Evolutionary conservation across 2,113 vertebrate species (phyloP).

Genomic region (Centrocercus urophasianus): DNA sequence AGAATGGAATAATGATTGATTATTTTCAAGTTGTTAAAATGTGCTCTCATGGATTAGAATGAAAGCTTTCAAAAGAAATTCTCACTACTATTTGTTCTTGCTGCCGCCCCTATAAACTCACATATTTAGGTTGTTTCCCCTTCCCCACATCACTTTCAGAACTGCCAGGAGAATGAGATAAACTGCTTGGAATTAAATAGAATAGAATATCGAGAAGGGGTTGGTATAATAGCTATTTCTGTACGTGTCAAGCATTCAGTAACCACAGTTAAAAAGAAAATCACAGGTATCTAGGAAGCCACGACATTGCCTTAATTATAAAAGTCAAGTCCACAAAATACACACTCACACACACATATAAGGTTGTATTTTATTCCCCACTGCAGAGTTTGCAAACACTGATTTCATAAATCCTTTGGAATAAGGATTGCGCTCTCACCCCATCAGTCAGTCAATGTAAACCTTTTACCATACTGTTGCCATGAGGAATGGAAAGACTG

Average conservation of each 20-base stretch:
- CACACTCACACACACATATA: not conserved
- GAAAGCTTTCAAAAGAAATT: conserved; percentile 32
- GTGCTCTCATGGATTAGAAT: conserved; percentile 2
- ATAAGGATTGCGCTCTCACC: not conserved
- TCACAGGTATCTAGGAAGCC: not conserved
- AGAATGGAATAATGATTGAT: conserved; percentile 46
- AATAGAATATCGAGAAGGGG: not conserved
- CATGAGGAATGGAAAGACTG: not conserved
- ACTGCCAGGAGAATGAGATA: conserved; percentile 3
- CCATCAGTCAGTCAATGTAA: not conserved
- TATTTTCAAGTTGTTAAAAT: conserved; percentile 42
- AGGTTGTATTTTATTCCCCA: not conserved
- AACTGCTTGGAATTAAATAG: not conserved
- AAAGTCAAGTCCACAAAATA: not conserved
- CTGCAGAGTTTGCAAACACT: not conserved
- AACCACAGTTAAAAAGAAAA: not conserved
- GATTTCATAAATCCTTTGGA: not conserved
- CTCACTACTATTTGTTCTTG: not conserved
- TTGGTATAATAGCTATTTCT: not conserved
- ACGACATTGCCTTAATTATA: not conserved
- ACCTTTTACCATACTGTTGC: not conserved
- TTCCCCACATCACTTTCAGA: not conserved
- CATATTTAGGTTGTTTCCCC: not conserved
- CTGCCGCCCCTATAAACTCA: not conserved
- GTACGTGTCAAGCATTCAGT: not conserved